Percentiles rank a stretch among this genome's conserved stretches.
These are phyloP conservation scores for Macroramphosus scolopax DNA, from an alignment of 2,797 vertebrate species.

Conservation along the genomic window DNA sequence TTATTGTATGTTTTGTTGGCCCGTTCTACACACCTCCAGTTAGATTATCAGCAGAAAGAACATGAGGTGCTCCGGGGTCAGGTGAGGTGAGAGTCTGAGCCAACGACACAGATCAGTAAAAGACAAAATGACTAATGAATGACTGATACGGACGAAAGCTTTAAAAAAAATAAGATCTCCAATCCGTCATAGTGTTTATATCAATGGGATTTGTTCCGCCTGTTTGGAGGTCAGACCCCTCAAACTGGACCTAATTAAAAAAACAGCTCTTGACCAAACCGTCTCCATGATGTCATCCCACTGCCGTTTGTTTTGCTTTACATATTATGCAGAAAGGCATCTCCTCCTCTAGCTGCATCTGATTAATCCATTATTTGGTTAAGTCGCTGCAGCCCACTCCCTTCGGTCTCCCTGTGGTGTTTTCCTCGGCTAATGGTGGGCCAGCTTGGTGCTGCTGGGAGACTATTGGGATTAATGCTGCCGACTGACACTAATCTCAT, in stretches of 20 bases:
- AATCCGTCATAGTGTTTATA: too few relatives aligned
- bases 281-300: conserved; percentile 28
- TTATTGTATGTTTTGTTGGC: too few relatives aligned
- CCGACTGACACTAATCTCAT: conserved; percentile 80
- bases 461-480: conserved; percentile 76
- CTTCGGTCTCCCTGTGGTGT: conserved; percentile 46
- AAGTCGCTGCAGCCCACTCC: conserved; percentile 54
- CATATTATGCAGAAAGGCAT: conserved; percentile 35
- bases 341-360: conserved; percentile 39
- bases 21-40: too few relatives aligned
- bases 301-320: conserved; percentile 37
- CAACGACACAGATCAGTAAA: too few relatives aligned
- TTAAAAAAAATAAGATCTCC: too few relatives aligned
- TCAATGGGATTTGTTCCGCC: too few relatives aligned
- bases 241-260: conserved; percentile 10
- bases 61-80: too few relatives aligned
- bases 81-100: too few relatives aligned
- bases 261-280: conserved; percentile 9
- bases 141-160: too few relatives aligned
- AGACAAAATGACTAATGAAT: too few relatives aligned
- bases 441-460: conserved; percentile 59
- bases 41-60: too few relatives aligned
- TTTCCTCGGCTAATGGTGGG: conserved; percentile 63
- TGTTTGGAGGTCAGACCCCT: too few relatives aligned
- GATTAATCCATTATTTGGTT: conserved; percentile 70